Conservation (phyloP, 2,113 vertebrate species). For the Oncorhynchus masou region DNA sequence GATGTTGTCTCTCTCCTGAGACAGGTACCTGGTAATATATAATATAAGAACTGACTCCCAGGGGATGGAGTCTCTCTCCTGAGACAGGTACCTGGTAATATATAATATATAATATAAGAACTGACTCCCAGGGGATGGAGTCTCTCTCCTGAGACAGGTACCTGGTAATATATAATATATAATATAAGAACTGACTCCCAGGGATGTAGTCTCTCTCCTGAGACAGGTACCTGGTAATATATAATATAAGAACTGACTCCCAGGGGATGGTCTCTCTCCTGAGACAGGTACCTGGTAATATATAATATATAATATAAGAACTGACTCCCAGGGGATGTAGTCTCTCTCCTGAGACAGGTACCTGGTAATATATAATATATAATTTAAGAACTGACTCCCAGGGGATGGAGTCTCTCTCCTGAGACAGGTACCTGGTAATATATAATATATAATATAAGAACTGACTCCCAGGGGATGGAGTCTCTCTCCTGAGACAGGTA, state of each 20-base stretch:
- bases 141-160: conserved; percentile 74
- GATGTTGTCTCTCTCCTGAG: conserved; percentile 74
- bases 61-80: conserved; percentile 67
- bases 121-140: conserved; percentile 90
- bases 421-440: conserved; percentile 77
- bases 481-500: too few relatives aligned
- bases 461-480: conserved; percentile 84
- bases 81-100: conserved; percentile 22
- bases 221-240: conserved; percentile 72
- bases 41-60: conserved; percentile 78
- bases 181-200: too few relatives aligned
- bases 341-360: conserved; percentile 74
- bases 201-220: conserved; percentile 80
- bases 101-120: too few relatives aligned
- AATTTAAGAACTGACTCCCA: too few relatives aligned
- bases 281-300: conserved; percentile 22
- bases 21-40: conserved; percentile 73
- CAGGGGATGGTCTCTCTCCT: conserved; percentile 76
- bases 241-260: conserved; percentile 71
- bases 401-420: conserved; percentile 81
- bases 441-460: conserved; percentile 49
- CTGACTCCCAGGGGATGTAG: conserved; percentile 90
- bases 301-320: too few relatives aligned
- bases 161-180: conserved; percentile 35
- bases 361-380: conserved; percentile 35